Base-by-base conservation (phyloP, 2,888 invertebrate species). In the Lypha dubia region DNA sequence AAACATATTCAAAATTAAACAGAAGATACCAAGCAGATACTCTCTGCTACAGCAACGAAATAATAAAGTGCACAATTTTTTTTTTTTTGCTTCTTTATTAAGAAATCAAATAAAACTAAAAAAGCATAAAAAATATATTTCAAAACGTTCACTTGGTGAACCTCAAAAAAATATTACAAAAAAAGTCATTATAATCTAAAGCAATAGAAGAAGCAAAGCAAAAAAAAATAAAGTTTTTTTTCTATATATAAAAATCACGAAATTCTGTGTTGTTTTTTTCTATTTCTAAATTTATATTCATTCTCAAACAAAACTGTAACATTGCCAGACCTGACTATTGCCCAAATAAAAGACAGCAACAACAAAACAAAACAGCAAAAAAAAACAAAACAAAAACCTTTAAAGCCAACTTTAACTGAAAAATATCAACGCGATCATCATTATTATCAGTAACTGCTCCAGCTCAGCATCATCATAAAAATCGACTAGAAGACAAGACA, bases 161-260 rank as follows among this genome's bases (percentile, higher is more conserved):
- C 65, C 44, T 77, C 24, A 58, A 44, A 71, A 71, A 70, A 65
- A 63, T 38, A 71, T 67, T 56, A 56, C 68, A 67, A 76, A 79
- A 76, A 79, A 83, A 68, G 38, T 58, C 44, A 75, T 71, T 24
- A 71, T 24, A 77, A 79, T 79, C 51, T 51, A 60, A 84, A 79
- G 74, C 58, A 83, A 58, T 13, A 49, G 24, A 76, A 49, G 53
- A 63, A 32, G 24, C 60, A 22, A 22, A 71, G 51, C 53, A 28
- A 13, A 62, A 11, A 17, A n/a, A n/a, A n/a, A n/a, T n/a, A n/a
- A n/a, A n/a, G n/a, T n/a, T n/a, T 28, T 28, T 4, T 28, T 41
- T 17, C 8, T 44, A 41, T 17, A 63, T 58, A 60, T 60, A 70
- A 75, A 81, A 68, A 63, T 56, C 77, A 62, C 51, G 71, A 79